phyloP scores from a whole-genome alignment of 2,888 invertebrate genomes.

The Cerceris ruficornis region DNA sequence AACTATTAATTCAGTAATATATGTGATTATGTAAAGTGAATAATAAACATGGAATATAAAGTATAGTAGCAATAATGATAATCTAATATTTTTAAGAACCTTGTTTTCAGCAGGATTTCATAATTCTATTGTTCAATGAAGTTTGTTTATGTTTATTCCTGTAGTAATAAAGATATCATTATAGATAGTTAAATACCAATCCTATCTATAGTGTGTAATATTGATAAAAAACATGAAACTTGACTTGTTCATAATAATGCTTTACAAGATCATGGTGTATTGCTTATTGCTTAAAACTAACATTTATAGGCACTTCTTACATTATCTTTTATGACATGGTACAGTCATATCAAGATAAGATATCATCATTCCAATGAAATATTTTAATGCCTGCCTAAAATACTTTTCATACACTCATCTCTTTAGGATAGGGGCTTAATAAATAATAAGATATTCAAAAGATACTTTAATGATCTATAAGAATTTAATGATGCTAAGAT shows the following conservation, averaged over 20 bases:
- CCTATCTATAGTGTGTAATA: neutral
- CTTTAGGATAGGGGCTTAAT: neutral
- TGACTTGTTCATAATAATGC: neutral
- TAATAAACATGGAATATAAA: neutral
- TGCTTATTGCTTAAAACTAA: conserved; percentile 1
- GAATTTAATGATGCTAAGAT: neutral
- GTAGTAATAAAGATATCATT: neutral
- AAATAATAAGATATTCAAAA: neutral
- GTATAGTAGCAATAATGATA: neutral
- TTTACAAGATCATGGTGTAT: conserved; percentile 14
- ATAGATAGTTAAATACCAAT: neutral
- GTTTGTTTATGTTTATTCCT: conserved; percentile 16
- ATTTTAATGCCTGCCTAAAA: neutral
- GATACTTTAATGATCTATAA: neutral
- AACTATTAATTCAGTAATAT: neutral
- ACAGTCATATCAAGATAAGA: conserved; percentile 17
- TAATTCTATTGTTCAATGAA: neutral
- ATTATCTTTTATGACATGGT: neutral
- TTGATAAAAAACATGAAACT: neutral
- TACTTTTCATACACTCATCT: neutral
- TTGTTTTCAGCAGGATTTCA: conserved; percentile 36
- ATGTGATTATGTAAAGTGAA: neutral
- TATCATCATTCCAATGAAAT: neutral
- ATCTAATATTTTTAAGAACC: neutral
- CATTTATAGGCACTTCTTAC: conserved; percentile 13